Conservation (phyloP, 1,140 invertebrate genomes). For the Drosophila melanica region DNA sequence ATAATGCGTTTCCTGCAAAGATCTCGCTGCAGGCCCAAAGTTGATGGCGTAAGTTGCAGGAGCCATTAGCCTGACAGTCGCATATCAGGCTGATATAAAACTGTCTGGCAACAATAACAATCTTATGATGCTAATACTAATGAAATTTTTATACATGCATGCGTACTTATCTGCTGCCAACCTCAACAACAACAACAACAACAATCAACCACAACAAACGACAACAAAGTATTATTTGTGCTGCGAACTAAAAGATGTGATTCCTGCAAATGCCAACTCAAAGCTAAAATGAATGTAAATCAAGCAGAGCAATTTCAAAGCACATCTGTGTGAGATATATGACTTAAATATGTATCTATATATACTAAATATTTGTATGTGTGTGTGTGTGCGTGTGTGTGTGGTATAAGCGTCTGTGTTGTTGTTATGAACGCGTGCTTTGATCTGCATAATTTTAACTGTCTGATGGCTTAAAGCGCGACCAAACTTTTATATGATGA, state of each 20-base stretch:
- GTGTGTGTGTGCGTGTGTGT: slow-evolving; percentile 25
- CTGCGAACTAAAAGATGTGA: slow-evolving; percentile 73
- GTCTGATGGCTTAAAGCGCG: slow-evolving; percentile 47
- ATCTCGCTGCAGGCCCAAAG: slow-evolving; percentile 70
- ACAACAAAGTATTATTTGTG: slow-evolving; percentile 77
- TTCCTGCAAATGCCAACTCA: slow-evolving; percentile 77
- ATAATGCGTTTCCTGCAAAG: slow-evolving; percentile 75
- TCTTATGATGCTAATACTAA: slow-evolving; percentile 64
- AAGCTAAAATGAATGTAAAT: slow-evolving; percentile 58
- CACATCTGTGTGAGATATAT: slow-evolving; percentile 51
- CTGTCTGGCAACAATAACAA: slow-evolving; percentile 65
- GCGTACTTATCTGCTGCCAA: slow-evolving; percentile 29
- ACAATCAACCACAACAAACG: slow-evolving; percentile 13
- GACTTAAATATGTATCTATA: slow-evolving; percentile 13
- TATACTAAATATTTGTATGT: slow-evolving; percentile 8
- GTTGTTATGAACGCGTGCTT: slow-evolving; percentile 41
- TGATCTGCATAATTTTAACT: slow-evolving; percentile 61
- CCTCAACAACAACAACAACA: slow-evolving; percentile 40
- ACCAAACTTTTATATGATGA: slow-evolving; percentile 58
- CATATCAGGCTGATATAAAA: slow-evolving; percentile 41
- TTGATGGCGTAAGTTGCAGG: slow-evolving; percentile 65
- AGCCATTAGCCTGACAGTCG: slow-evolving; percentile 32
- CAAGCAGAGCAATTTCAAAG: slow-evolving; percentile 64
- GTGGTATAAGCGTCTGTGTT: background rate
- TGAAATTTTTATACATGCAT: slow-evolving; percentile 52